These are phyloP conservation scores for Phylloscopus trochiloides DNA, from an alignment of 2,113 vertebrate genomes.

Conservation along the genomic window DNA sequence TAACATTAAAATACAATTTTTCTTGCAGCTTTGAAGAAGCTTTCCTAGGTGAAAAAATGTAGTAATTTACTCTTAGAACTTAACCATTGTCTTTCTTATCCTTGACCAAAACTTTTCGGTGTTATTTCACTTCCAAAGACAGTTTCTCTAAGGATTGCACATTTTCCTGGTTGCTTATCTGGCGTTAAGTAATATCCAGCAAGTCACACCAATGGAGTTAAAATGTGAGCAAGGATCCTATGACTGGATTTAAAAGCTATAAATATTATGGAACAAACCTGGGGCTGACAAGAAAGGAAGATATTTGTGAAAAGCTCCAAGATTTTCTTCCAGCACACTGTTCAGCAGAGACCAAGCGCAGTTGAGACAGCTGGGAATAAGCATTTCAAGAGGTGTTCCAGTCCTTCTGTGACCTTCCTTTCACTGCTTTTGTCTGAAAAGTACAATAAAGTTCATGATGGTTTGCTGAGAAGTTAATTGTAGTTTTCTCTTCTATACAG, in stretches of 20 bases:
- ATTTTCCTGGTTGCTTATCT: background rate
- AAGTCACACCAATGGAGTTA: background rate
- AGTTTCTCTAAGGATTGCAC: background rate
- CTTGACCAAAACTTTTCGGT: background rate
- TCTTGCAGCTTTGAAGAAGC: background rate
- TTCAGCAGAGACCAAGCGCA: fast-evolving
- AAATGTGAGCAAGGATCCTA: background rate
- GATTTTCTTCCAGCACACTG: background rate
- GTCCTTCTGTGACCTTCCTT: background rate
- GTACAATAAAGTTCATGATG: background rate
- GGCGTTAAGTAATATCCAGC: background rate
- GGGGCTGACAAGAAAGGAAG: background rate
- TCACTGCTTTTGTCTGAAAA: background rate
- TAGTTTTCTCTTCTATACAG: background rate
- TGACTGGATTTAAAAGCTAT: background rate
- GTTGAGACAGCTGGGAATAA: background rate
- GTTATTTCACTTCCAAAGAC: background rate
- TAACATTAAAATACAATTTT: background rate
- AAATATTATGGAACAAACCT: background rate
- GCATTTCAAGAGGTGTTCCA: background rate
- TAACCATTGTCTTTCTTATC: background rate
- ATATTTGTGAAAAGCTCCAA: background rate
- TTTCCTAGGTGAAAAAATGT: background rate
- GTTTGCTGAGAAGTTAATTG: background rate
- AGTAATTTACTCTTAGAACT: background rate